Conservation (phyloP, 2,797 vertebrate genomes). For the Momotus momota region DNA sequence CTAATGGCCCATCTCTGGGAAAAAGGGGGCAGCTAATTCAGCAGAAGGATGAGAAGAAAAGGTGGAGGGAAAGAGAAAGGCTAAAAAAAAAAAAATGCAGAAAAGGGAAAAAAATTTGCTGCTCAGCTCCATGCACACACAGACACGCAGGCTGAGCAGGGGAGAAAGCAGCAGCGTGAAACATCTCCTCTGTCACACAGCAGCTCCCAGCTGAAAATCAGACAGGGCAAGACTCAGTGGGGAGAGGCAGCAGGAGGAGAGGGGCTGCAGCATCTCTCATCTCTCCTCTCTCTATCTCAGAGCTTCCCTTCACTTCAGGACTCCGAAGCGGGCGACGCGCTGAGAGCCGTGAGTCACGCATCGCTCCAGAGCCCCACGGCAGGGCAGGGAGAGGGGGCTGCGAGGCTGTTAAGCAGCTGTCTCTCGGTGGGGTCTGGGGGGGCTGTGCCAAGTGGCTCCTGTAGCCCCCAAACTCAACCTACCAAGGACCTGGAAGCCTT, state of each 20-base stretch:
- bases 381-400: background rate
- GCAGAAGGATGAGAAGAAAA: background rate
- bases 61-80: background rate
- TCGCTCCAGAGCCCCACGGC: background rate
- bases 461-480: background rate
- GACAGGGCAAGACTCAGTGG: background rate
- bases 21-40: conserved; percentile 52
- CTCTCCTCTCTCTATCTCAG: background rate
- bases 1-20: background rate
- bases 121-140: background rate
- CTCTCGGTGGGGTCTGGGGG: fast-evolving
- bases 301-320: background rate
- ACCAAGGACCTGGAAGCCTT: background rate
- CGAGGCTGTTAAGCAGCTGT: fast-evolving
- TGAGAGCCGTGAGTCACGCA: background rate
- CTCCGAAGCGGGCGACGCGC: background rate
- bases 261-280: background rate
- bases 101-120: background rate
- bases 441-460: background rate
- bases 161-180: background rate
- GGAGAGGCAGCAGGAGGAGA: background rate
- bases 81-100: background rate
- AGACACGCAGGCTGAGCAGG: background rate
- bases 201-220: background rate
- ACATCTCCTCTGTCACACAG: background rate